Evolutionary conservation across 2,113 vertebrate species (phyloP), one percentile per base, ranked within the genome.

Genomic region (Melospiza georgiana): DNA sequence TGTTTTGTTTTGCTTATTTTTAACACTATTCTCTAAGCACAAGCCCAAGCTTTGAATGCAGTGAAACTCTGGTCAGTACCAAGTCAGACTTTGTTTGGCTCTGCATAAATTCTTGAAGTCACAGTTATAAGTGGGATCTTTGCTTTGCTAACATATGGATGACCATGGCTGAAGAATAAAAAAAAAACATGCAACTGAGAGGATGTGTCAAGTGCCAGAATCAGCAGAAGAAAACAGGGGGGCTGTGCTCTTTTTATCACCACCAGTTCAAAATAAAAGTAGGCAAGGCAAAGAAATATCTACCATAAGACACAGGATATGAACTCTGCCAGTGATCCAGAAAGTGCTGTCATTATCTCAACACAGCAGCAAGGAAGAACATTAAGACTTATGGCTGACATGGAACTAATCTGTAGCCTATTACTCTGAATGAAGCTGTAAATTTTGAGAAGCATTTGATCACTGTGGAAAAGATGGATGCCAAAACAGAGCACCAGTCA

Each of bases 271-370:
- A 72, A 87, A 77, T 51, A 91, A 59, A 84, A 94, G 33, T 7
- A 71, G 69, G 63, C 28, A 77, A 67, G 58, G 68, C 46, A 84
- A 90, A 86, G 51, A 69, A 73, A 78, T 78, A 63, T 28, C 49
- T 15, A 59, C 57, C 9, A 1, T 52, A 81, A 77, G 55, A 84
- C 65, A 89, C 15, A 77, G 76, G 72, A 80, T 67, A 89, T 55
- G 86, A 92, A 86, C 79, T 81, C 72, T 31, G 71, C 46, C 86
- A 93, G 79, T 59, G 84, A 94, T 71, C 76, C 89, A 86, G 84
- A 86, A 89, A 92, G 76, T 16, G n/a, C 77, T 68, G 76, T 61
- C 67, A 61, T 66, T 88, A 88, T 73, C 83, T 57, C 80, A 86
- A 67, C 65, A 55, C 5, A 77, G 79, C 63, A 88, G 79, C 75